Base-by-base conservation (phyloP, 1,140 invertebrate species). In the Drusus annulatus region DNA sequence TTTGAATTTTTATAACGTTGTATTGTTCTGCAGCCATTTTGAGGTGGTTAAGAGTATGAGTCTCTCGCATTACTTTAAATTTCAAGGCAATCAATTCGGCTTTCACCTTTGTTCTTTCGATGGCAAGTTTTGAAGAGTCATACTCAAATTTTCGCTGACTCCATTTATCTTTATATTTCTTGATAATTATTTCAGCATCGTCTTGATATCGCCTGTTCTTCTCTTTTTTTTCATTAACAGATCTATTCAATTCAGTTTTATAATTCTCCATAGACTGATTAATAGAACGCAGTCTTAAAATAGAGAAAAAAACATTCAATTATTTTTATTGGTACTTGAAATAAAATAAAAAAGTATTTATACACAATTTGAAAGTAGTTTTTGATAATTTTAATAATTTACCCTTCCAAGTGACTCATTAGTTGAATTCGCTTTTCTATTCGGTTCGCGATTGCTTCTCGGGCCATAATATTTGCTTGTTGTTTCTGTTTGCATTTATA, bases 161-260 rank as follows among this genome's bases (percentile, higher is more conserved):
- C 45, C 31, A 51, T 25, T 71, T 71, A 21, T 45, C 17, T 71
- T 45, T 51, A 19, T 71, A 71, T 23, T 19, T 71, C 19, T 71
- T 51, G 5, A 51, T 71, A 21, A 50, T 21, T 7, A 21, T 50
- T 45, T 45, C n/a, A 25, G 31, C 50, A 8, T 71, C 68, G 1
- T 71, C 68, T 71, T 51, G 16, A 71, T 71, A 71, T 21, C 45
- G 51, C 23, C n/a, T 19, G 19, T 51, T 71, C 23, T 51, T 71
- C 36, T 51, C 19, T 23, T 71, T 71, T 23, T 23, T 8, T 19
- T 71, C 45, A 71, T 51, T 13, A 8, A 71, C 19, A 19, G 68
- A 71, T 19, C 50, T 71, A 2, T 45, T 50, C n/a, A 7, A 6
- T 21, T 71, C 68, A 17, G 19, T 71, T 2, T 21, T 51, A 13